Conservation (phyloP, 37 sponge, comb jelly and placozoan genomes). For the Mnemiopsis leidyi region DNA sequence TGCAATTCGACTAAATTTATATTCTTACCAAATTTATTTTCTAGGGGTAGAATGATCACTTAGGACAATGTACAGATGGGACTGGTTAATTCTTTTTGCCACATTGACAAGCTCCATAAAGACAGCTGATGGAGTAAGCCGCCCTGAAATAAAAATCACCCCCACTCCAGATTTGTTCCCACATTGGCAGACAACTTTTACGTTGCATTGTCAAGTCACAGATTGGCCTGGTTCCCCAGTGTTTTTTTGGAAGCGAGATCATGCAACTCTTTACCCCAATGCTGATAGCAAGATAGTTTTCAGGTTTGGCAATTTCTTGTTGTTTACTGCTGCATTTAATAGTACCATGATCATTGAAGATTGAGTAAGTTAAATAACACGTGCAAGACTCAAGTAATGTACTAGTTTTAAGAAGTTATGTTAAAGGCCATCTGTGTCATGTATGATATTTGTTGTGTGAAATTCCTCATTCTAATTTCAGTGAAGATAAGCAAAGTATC, state of each 20-base stretch:
- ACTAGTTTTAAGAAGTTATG: no score
- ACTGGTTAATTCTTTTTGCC: background rate
- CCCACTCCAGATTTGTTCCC: background rate
- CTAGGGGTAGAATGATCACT: background rate
- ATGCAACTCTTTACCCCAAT: background rate
- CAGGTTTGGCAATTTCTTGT: no score
- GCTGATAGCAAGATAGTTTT: background rate
- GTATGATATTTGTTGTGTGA: no score
- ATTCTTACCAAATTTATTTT: no score
- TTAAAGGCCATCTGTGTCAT: no score
- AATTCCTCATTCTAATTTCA: background rate
- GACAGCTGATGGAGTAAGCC: background rate
- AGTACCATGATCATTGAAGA: no score
- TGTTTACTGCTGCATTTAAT: no score
- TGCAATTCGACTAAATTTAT: no score
- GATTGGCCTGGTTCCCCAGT: conserved; percentile 39
- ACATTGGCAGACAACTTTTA: conserved; percentile 19
- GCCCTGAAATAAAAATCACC: background rate
- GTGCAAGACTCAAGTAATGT: no score
- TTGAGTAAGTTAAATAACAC: no score
- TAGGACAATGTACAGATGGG: background rate
- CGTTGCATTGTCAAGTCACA: background rate
- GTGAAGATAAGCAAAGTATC: conserved; percentile 32
- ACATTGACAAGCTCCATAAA: background rate
- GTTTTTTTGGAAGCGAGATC: conserved; percentile 20